Evolutionary conservation across 2,797 vertebrate species (phyloP), one percentile per base, ranked within the genome.

Genomic region (Scolopax rusticola): DNA sequence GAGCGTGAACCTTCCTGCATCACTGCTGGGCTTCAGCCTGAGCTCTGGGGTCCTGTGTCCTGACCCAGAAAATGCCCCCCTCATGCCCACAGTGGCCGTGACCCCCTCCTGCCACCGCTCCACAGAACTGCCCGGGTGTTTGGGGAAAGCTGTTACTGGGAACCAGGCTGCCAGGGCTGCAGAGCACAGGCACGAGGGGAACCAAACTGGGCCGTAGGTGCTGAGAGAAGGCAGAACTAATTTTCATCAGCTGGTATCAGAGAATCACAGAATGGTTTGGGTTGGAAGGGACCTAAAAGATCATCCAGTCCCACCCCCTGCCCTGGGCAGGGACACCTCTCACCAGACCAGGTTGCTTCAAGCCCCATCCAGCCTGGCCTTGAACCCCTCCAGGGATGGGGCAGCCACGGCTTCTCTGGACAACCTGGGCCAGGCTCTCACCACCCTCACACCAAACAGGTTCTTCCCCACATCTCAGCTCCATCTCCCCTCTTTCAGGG

Each of bases 41-140:
- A 73, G 75, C 60, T 48, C 30, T 23, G 28, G 7, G 4, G 53
- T 14, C 67, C 74, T 36, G 1, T 2, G 7, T 73, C 57, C 86
- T 57, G 61, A 23, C 38, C 15, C 53, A 51, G 60, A 74, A n/a
- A 28, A 50, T 2, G 56, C 51, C 73, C 28, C 47, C 15, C 53
- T 12, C 4, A 1, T 5, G 16, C 64, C 45, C 60, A 6, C 40
- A 10, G 51, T 18, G 36, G 47, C 6, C 5, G 33, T 25, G 65
- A 24, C 30, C 32, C 23, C 47, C 57, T 47, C 38, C 16, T 27
- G 28, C 41, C 47, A 36, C 56, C 2, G 5, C 21, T 45, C 53
- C 24, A 9, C 65, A 38, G 45, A 59, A 23, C 27, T 4, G 51
- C 10, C 47, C 0, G 0, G 17, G 73, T 3, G 0, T n/a, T 4